Percentiles rank a stretch among this genome's conserved stretches.
Conservation (phyloP, 2,113 vertebrate genomes). For the Hippocampus abdominalis region DNA sequence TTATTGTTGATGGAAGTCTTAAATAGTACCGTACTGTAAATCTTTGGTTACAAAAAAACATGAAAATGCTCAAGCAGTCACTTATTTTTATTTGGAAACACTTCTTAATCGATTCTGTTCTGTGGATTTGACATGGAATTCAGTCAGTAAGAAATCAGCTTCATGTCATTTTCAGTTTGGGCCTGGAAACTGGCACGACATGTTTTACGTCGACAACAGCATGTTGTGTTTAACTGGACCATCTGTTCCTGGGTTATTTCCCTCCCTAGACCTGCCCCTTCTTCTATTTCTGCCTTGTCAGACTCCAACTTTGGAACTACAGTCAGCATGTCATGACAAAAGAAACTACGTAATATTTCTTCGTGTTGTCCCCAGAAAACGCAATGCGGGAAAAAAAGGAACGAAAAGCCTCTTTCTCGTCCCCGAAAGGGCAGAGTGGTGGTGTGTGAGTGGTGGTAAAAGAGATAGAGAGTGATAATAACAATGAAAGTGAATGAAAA, state of each 20-base stretch:
- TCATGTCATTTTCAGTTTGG: neutral
- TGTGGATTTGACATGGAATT: neutral
- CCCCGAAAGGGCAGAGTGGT: slow-evolving; percentile 9
- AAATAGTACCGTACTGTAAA: neutral
- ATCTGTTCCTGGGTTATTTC: slow-evolving; percentile 33
- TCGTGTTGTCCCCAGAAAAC: slow-evolving; percentile 40
- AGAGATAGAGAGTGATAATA: slow-evolving; percentile 29
- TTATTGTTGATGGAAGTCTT: neutral
- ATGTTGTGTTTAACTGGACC: slow-evolving; percentile 30
- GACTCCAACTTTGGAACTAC: slow-evolving; percentile 33
- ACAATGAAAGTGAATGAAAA: slow-evolving; percentile 51
- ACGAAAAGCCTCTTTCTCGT: slow-evolving; percentile 5
- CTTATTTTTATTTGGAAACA: too few species aligned
- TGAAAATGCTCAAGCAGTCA: neutral
- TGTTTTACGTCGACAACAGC: slow-evolving; percentile 15
- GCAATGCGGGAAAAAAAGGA: slow-evolving; percentile 4
- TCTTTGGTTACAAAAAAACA: neutral
- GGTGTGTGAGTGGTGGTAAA: slow-evolving; percentile 1
- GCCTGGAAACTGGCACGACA: slow-evolving; percentile 22
- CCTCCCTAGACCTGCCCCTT: slow-evolving; percentile 8
- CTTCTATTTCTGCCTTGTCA: slow-evolving; percentile 15
- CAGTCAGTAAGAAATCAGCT: neutral
- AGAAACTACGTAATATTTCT: slow-evolving; percentile 23
- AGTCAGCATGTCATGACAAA: slow-evolving; percentile 30
- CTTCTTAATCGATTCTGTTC: too few species aligned